Evolutionary conservation across 2,113 vertebrate species (phyloP), one percentile per base, ranked within the genome.

Genomic region (Notothenia rossii): DNA sequence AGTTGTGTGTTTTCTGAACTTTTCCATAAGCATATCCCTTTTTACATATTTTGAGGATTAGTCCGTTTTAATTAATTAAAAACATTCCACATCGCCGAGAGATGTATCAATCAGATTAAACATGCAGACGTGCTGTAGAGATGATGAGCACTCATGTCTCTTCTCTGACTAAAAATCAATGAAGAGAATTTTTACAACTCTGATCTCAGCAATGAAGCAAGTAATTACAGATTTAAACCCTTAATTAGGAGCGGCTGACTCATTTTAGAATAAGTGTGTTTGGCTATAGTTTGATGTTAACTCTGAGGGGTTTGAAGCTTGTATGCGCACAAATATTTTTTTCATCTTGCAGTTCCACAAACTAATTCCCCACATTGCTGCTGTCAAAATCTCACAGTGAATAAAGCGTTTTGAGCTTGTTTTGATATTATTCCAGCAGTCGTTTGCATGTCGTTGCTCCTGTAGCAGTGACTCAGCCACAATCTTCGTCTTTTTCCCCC

Each of bases 61-160:
- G 29, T 29, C 29, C 3, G 29, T 29, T 29, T 29, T 29, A 29
- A 29, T 29, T 29, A 29, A 29, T 29, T 29, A 29, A 29, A 67
- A 53, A 50, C 14, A 5, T 59, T 10, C 56, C 10, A 11, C 1
- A 0, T 51, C 0, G 20, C 7, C 14, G 17, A 13, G 17, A 48
- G 40, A 7, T 7, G 14, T 15, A 5, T 40, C 29, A 33, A 51
- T 69, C n/a, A 56, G 36, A n/a, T 4, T 17, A 17, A 9, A 54
- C 54, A 4, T 76, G 71, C 56, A 69, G 78, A 61, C 4, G 12
- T 73, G 89, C 91, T 88, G 91, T 62, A 51, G 84, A 91, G 13
- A 56, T 91, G 89, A 91, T 90, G 87, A 92, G 89, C 22, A 83
- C 54, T 82, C 88, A 92, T 92, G 88, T 93, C 91, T 93, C 92